phyloP scores from a whole-genome alignment of 2,888 invertebrate genomes.

The Rhaphigaster nebulosa region DNA sequence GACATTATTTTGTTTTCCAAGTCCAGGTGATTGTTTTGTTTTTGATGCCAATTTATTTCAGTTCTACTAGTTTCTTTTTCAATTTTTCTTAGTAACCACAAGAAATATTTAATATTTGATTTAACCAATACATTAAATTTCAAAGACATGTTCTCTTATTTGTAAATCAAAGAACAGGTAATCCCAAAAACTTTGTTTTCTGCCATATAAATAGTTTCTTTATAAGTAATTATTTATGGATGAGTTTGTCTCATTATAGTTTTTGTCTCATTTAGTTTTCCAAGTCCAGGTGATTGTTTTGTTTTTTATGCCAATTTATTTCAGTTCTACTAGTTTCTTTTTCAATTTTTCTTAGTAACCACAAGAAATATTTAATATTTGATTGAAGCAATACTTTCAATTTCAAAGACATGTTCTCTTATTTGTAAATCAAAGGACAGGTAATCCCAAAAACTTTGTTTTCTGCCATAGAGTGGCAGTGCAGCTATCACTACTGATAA shows the following conservation, averaged over 20 bases:
- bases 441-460: not conserved
- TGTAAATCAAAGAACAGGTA: not conserved
- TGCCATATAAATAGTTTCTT: not conserved
- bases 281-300: not conserved
- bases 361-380: not conserved
- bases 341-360: not conserved
- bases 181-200: not conserved
- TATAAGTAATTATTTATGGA: not conserved
- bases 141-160: not conserved
- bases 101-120: not conserved
- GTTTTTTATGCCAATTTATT: not conserved
- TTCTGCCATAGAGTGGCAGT: not conserved
- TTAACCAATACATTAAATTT: not conserved
- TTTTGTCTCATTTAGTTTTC: not conserved
- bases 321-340: not conserved
- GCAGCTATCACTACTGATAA: too few species aligned
- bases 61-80: not conserved
- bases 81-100: not conserved
- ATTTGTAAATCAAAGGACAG: not conserved
- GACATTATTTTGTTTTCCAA: not conserved
- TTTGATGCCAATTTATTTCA: not conserved
- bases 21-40: not conserved
- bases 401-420: not conserved
- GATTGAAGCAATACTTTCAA: not conserved
- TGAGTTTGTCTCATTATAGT: too few species aligned